Base-by-base conservation (phyloP, 2,888 invertebrate species). In the Mimumesa dahlbomi region DNA sequence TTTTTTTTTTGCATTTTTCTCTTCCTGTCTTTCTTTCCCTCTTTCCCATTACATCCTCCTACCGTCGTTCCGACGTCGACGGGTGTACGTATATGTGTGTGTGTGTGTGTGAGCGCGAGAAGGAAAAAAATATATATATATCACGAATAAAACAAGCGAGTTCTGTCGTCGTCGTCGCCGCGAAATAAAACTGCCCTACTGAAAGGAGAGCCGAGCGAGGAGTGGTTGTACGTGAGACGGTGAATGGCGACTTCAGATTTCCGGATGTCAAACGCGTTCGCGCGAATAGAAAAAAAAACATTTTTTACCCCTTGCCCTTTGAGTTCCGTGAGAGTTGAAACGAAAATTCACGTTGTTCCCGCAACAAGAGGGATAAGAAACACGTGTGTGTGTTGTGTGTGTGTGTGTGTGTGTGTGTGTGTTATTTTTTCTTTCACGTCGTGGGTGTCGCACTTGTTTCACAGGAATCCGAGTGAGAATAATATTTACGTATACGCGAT, bases 111-210 rank as follows among this genome's bases (percentile, higher is more conserved):
- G 25, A 11, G 53, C 25, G 21, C 46, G 64, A 36, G 25, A 45
- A 34, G 16, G 2, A 21, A 22, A 7, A 13, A 45, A 22, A 43
- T 2, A 42, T 2, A 3, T 13, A 34, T 16, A n/a, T n/a, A n/a
- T 25, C 34, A 46, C 18, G 48, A 43, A 13, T 16, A 19, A 31
- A 38, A 46, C 36, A 42, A 53, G 7, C 29, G 66, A 36, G 54
- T 45, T 49, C 48, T 49, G 31, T 59, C 13, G 40, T 59, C 13
- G 61, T 49, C 54, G 68, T 46, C 36, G 52, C 34, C 34, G 69
- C 48, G 69, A 77, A 58, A 58, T 57, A 56, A 75, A 77, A 77
- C 65, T 77, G 62, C 38, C 43, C 58, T 34, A 16, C 31, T 63
- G 65, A 73, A 69, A 73, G 53, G 25, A 42, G 74, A 50, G 42